Evolutionary conservation across 2,797 vertebrate genomes (phyloP).

Genomic region (Diplodus sargus): DNA sequence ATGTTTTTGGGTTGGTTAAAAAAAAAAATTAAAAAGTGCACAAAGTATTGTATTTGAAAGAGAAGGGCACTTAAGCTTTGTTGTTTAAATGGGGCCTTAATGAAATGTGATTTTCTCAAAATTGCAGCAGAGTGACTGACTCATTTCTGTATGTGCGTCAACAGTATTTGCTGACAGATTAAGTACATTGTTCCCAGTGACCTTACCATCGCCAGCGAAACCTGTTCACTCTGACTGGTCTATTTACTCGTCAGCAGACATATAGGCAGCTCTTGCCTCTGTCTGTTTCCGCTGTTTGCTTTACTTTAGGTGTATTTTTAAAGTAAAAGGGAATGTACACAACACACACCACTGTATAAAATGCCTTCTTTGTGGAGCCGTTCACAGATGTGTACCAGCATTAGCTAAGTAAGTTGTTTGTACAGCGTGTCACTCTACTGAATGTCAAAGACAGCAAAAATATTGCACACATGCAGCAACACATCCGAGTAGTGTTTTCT

Average conservation of each 20-base stretch:
- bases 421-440: slow-evolving; percentile 65
- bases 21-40: slow-evolving; percentile 27
- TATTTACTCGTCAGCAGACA: slow-evolving; percentile 38
- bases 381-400: slow-evolving; percentile 73
- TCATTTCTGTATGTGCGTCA: slow-evolving; percentile 37
- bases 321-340: slow-evolving; percentile 64
- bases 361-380: slow-evolving; percentile 69
- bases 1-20: slow-evolving; percentile 37
- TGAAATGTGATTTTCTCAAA: slow-evolving; percentile 53
- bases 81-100: slow-evolving; percentile 75
- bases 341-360: slow-evolving; percentile 64
- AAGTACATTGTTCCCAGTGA: slow-evolving; percentile 19
- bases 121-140: slow-evolving; percentile 30
- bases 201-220: slow-evolving; percentile 36
- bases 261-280: slow-evolving; percentile 27
- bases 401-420: slow-evolving; percentile 49
- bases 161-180: slow-evolving; percentile 45
- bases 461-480: slow-evolving; percentile 64
- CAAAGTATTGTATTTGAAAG: slow-evolving; percentile 43
- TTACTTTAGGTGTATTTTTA: slow-evolving; percentile 61
- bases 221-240: slow-evolving; percentile 34
- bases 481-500: slow-evolving; percentile 48
- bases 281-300: slow-evolving; percentile 56
- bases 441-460: slow-evolving; percentile 73
- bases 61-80: slow-evolving; percentile 39